These are phyloP conservation scores for Pseudoatta argentina DNA, from an alignment of 1,140 invertebrate genomes.

Conservation along the genomic window DNA sequence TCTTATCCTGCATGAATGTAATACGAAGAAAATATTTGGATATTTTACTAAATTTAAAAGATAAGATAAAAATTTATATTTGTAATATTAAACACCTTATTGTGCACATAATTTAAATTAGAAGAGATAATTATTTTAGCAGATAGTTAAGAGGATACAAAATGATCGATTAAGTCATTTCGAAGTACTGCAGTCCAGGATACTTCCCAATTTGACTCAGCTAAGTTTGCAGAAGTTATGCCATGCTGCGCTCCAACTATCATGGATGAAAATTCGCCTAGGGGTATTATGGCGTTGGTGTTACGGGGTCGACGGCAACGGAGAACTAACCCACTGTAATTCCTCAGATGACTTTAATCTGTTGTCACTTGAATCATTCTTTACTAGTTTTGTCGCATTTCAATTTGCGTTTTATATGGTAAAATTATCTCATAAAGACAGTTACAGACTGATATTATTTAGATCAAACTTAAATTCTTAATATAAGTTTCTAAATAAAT, in stretches of 20 bases:
- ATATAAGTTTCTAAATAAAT: not conserved
- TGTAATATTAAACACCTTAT: not conserved
- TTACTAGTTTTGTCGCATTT: constrained; percentile 46
- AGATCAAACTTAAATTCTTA: not conserved
- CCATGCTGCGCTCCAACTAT: constrained; percentile 52
- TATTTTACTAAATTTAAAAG: not conserved
- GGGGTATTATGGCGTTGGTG: constrained; percentile 60
- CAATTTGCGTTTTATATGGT: not conserved
- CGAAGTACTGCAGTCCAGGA: constrained; percentile 17
- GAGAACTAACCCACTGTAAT: constrained; percentile 54
- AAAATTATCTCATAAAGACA: not conserved
- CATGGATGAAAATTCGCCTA: constrained; percentile 61
- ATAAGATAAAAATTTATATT: not conserved
- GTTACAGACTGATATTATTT: constrained; percentile 16
- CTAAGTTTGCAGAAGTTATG: constrained; percentile 55
- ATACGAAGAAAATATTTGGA: not conserved
- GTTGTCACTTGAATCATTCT: constrained; percentile 58
- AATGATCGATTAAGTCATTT: constrained; percentile 57
- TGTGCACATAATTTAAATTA: not conserved
- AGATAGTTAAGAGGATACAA: constrained; percentile 22
- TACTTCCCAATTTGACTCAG: constrained; percentile 44
- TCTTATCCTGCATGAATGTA: not conserved
- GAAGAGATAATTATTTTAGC: constrained; percentile 1
- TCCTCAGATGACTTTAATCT: constrained; percentile 54
- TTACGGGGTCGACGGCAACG: constrained; percentile 48